Base-by-base conservation (phyloP, 1,140 invertebrate species). In the Hycleus phaleratus region DNA sequence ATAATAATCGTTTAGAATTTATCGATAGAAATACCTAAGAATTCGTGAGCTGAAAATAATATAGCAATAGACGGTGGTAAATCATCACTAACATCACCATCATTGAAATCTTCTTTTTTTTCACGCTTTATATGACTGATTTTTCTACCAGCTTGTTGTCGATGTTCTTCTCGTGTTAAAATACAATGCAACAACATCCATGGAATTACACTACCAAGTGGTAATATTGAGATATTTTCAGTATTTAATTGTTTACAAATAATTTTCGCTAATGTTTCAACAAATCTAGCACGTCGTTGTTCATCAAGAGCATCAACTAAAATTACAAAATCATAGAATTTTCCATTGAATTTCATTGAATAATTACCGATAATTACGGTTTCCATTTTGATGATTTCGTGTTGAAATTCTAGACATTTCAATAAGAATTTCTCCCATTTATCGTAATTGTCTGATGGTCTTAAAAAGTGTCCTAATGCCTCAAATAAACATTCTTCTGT, bases 151-250 rank as follows among this genome's bases (percentile, higher is more conserved):
- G 77, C 76, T 39, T 78, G 72, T 46, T 77, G 71, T 62, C 75
- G 74, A 59, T 81, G 76, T 60, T 78, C 75, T 63, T 78, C 76
- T 44, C 75, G 79, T 70, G 84, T 81, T 26, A 92, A 74, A 60
- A 92, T 81, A 63, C 84, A 83, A 76, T 93, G 88, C 55, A 95
- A 75, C 44, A 94, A 73, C 50, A 91, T 86, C 90, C 90, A 94
- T 9, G 90, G 87, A n/a, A 81, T 69, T 5, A 90, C 79, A 10
- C 83, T 84, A 52, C 84, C 80, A 43, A 92, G 79, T 1, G 84
- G 81, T 76, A 91, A 84, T 39, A 83, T 82, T n/a, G 76, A 65
- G 11, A 68, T 71, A 68, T 82, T 80, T 69, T 82, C 79, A 54
- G 79, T 73, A 67, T 88, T 89, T 9, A 89, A 69, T 77, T 88